Evolutionary conservation across 2,797 vertebrate species (phyloP), one percentile per base, ranked within the genome.

Genomic region (Amphiprion clarkii): DNA sequence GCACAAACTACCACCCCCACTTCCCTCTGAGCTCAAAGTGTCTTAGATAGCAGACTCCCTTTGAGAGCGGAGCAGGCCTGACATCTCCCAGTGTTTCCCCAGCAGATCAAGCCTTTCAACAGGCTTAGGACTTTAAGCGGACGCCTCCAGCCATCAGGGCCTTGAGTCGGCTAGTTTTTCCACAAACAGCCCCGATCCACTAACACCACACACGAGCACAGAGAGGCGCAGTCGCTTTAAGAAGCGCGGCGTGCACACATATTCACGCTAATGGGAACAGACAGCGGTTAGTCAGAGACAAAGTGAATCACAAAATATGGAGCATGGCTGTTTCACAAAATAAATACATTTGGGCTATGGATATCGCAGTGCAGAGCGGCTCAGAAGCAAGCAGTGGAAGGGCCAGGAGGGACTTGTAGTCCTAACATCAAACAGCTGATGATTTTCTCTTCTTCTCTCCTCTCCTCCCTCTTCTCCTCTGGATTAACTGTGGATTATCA

Each of bases 401-500:
- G 86, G 83, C 89, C 88, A 84, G 86, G 88, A 84, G 90, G 83
- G 92, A 93, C 85, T 89, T 85, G 90, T 88, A 89, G 85, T 90
- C 86, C 90, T 86, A 72, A 90, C 90, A 92, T 94, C 90, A 93
- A 93, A 94, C 92, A 92, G 88, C 86, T 83, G 79, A 91, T 89
- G 84, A 78, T 88, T 92, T 88, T 88, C 84, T 85, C 89, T 80
- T 86, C 89, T 85, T 87, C 90, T 85, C 78, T 86, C 70, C 76
- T 92, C 92, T 89, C 82, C 87, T 92, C 89, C 87, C 84, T 87
- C 85, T 90, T 86, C 89, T 93, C 88, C 82, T 80, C 67, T 79
- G 91, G 92, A 95, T 94, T 94, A 94, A 92, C 79, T 71, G 82
- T 90, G 92, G 92, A 94, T 95, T 94, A 95, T 92, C 90, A 93